Evolutionary conservation across 2,888 invertebrate genomes (phyloP).

Genomic region (Koerneria pararmatus): DNA sequence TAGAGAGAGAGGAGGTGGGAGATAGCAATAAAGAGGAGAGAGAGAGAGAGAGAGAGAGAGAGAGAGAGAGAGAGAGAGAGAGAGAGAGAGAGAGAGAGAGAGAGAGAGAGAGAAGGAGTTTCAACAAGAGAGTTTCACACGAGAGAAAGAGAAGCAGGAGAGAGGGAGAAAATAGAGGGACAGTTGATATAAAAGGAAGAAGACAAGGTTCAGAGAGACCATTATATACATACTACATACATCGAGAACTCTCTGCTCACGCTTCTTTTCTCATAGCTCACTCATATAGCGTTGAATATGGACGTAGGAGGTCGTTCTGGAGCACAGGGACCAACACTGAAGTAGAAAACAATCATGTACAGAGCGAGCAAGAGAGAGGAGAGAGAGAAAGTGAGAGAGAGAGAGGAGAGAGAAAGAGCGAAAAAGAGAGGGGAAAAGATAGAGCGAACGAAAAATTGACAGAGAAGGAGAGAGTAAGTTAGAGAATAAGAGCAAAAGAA

Average conservation of each 20-base stretch:
- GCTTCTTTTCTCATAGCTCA: not conserved
- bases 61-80: conserved; percentile 2
- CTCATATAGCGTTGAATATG: not conserved
- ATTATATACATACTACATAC: not conserved
- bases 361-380: conserved; percentile 12
- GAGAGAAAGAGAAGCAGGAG: not conserved
- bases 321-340: not conserved
- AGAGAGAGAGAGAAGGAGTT: not conserved
- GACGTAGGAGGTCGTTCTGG: not conserved
- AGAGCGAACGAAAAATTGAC: too few relatives aligned
- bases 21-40: conserved; percentile 5
- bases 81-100: conserved; percentile 3
- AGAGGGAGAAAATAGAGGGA: too few relatives aligned
- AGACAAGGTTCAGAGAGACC: too few relatives aligned
- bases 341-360: not conserved
- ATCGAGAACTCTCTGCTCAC: not conserved
- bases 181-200: too few relatives aligned
- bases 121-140: not conserved
- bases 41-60: conserved; percentile 14
- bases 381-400: not conserved
- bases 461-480: too few relatives aligned
- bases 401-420: not conserved
- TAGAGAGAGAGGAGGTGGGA: not conserved
- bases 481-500: too few relatives aligned
- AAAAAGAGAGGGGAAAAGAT: too few relatives aligned